A percentile compares a stretch with the other conserved stretches of the same genome.
phyloP scores from a whole-genome alignment of 2,113 vertebrate genomes.

The Sinosuthora webbiana region DNA sequence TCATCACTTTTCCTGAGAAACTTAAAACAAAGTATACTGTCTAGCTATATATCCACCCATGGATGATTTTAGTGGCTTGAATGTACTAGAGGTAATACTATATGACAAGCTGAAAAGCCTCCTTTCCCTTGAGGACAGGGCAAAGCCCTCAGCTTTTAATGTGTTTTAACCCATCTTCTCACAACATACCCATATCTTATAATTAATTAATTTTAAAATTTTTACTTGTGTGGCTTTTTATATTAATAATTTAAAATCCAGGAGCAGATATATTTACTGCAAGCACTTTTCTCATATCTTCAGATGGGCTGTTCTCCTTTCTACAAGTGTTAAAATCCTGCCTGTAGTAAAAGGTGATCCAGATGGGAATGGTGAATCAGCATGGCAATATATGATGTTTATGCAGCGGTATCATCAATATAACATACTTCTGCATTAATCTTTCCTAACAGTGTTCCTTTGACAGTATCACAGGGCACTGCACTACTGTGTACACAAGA shows the following conservation, averaged over 20 bases:
- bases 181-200: neutral
- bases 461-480: neutral
- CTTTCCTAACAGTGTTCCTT: neutral
- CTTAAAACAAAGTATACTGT: neutral
- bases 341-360: neutral
- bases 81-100: neutral
- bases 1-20: neutral
- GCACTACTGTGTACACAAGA: neutral
- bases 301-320: neutral
- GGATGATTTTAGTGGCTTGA: neutral
- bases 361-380: accelerated
- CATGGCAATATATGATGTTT: neutral
- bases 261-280: neutral
- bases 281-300: neutral
- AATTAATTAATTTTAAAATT: neutral
- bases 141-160: neutral
- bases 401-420: neutral
- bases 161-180: neutral
- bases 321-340: neutral
- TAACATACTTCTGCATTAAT: neutral
- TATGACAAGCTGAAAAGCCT: neutral
- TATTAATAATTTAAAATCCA: neutral
- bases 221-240: neutral
- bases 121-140: neutral
- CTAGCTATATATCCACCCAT: neutral